Evolutionary conservation across 1,140 invertebrate species (phyloP).

Genomic region (Drosophila nasuta): DNA sequence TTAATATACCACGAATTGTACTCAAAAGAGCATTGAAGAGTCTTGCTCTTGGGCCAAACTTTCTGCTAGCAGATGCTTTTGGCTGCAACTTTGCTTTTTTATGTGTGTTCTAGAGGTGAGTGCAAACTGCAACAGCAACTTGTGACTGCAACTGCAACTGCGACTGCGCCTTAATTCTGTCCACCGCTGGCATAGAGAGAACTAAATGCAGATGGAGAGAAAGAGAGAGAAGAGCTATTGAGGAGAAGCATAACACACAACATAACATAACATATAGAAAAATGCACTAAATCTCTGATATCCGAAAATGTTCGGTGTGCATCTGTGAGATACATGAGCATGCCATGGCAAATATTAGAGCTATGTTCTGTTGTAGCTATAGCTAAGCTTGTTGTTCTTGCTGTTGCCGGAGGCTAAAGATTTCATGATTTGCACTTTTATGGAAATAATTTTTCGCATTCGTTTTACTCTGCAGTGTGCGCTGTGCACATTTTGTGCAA

Average conservation of each 20-base stretch:
- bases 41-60: conserved; percentile 12
- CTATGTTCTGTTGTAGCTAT: conserved; percentile 69
- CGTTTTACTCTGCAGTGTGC: conserved; percentile 38
- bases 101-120: conserved; percentile 39
- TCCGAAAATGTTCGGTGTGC: conserved; percentile 75
- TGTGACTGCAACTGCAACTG: conserved; percentile 50
- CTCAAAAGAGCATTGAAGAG: background rate
- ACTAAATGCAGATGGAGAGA: background rate
- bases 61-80: conserved; percentile 54
- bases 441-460: conserved; percentile 78
- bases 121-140: conserved; percentile 44
- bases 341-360: conserved; percentile 77
- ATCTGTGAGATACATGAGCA: conserved; percentile 72
- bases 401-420: conserved; percentile 57
- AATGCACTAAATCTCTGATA: conserved; percentile 79
- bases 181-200: conserved; percentile 7
- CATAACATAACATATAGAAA: conserved; percentile 48
- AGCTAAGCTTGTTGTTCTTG: conserved; percentile 48
- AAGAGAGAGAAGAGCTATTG: too few species aligned
- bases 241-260: conserved; percentile 26
- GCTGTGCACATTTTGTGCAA: conserved; percentile 76
- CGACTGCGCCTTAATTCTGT: conserved; percentile 81
- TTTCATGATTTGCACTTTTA: conserved; percentile 83
- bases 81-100: conserved; percentile 55
- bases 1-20: background rate